Evolutionary conservation across 2,113 vertebrate genomes (phyloP).

Genomic region (Pygoscelis antarcticus): DNA sequence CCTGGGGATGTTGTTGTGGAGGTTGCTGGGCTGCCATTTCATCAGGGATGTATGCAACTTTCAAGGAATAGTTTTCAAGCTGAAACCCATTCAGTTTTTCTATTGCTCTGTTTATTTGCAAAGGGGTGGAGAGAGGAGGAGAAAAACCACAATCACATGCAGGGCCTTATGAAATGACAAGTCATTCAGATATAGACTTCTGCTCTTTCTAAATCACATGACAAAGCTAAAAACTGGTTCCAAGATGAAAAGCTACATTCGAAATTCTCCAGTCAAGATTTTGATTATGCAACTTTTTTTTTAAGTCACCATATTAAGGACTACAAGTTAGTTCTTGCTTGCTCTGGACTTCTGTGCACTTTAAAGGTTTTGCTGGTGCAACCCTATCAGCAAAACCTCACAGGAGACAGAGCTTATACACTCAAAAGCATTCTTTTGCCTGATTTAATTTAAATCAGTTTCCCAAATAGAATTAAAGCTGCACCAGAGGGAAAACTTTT

Average conservation of each 20-base stretch:
- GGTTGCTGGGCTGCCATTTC: conserved; percentile 80
- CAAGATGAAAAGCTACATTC: neutral
- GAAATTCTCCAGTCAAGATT: neutral
- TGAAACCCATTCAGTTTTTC: conserved; percentile 96
- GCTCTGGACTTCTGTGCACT: neutral
- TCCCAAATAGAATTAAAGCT: conserved; percentile 54
- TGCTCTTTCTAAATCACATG: neutral
- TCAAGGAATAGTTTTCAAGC: conserved; percentile 92
- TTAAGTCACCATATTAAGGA: neutral
- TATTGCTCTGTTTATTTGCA: conserved; percentile 82
- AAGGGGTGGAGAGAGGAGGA: neutral
- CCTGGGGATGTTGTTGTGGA: conserved; percentile 72
- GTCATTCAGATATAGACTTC: neutral
- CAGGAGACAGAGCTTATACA: conserved; percentile 10
- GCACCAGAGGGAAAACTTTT: conserved; percentile 53
- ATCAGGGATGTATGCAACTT: conserved; percentile 96
- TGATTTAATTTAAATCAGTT: conserved; percentile 59
- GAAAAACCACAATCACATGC: neutral
- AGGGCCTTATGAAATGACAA: neutral
- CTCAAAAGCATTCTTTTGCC: conserved; percentile 53
- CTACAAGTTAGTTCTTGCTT: conserved; percentile 41
- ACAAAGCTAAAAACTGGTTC: neutral
- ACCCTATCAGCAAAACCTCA: conserved; percentile 29
- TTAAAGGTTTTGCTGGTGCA: conserved; percentile 6
- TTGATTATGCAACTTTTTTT: neutral